Base-by-base conservation (phyloP, 2,888 invertebrate species). In the Acholoe squamosa region DNA sequence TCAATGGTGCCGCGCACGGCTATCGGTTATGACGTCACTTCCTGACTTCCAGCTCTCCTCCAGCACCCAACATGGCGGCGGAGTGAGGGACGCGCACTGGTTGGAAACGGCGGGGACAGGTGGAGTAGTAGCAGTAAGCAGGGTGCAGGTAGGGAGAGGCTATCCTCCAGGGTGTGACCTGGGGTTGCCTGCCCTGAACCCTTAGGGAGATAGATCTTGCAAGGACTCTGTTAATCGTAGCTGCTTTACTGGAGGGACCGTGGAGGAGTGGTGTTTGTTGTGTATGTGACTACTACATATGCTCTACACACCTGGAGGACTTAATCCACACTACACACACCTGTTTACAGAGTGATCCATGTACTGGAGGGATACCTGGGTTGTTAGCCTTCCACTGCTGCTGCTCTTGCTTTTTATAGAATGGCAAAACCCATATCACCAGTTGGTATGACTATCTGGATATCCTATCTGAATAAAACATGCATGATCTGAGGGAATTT, bases 11-110 rank as follows among this genome's bases (percentile, higher is more conserved):
- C 61, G 61, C 61, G 61, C 61, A n/a, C 61, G 19, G 19, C 22
- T n/a, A 3, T 3, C 25, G 77, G 19, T n/a, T 19, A 43, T 51
- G 43, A 84, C 84, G 84, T 84, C 84, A 84, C 51, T 84, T 84
- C 84, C 84, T 34, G 51, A 34, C 25, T 19, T 33, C 77, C 77
- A 77, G 25, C 16, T 7, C 84, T 51, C 77, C 77, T 25, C n/a
- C 28, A 67, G 25, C 16, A 51, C 16, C n/a, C 33, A 84, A 84
- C 33, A 84, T 84, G 84, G 84, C 84, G 84, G 84, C 84, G 84
- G 84, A 51, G 84, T 84, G 84, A 84, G 28, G 84, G 84, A 84
- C 84, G 84, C 84, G 28, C 84, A 43, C 33, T 84, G 84, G 84
- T 84, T 84, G 84, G 84, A 84, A 25, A 84, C 84, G 84, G n/a